phyloP scores from a whole-genome alignment of 1,140 invertebrate species.

The Brachionus manjavacas region DNA sequence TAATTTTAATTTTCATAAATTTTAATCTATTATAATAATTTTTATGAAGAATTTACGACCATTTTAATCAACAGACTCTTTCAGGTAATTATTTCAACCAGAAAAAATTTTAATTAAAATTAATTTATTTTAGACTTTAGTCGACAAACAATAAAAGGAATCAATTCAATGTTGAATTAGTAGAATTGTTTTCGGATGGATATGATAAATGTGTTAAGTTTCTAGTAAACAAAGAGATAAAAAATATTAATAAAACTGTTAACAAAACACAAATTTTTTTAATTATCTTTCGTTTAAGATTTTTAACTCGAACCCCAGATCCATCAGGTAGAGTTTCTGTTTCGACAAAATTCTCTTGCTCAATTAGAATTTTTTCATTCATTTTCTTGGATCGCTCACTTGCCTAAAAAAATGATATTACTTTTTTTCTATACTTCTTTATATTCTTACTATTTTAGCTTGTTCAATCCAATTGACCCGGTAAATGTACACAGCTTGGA shows the following conservation, averaged over 20 bases:
- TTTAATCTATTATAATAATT: background rate
- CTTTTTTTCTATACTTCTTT: too few relatives aligned
- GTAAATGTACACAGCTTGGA: background rate
- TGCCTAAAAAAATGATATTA: background rate
- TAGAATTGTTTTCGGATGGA: background rate
- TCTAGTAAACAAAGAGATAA: background rate
- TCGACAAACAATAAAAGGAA: background rate
- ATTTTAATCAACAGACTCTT: background rate
- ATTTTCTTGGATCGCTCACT: background rate
- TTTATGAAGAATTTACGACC: background rate
- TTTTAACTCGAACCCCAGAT: background rate
- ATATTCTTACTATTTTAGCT: background rate
- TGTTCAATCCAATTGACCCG: background rate
- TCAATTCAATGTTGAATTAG: background rate
- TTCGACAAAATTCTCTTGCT: background rate
- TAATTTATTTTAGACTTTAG: background rate
- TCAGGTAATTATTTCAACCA: background rate
- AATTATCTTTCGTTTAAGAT: slow-evolving; percentile 6
- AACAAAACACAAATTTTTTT: slow-evolving; percentile 7
- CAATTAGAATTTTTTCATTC: background rate
- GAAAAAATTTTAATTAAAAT: background rate
- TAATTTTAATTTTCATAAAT: background rate
- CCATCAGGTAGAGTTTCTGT: background rate
- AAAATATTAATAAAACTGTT: background rate
- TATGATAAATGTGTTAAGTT: background rate